These are phyloP conservation scores for Meganola albula DNA, from an alignment of 2,888 invertebrate genomes.

Conservation along the genomic window DNA sequence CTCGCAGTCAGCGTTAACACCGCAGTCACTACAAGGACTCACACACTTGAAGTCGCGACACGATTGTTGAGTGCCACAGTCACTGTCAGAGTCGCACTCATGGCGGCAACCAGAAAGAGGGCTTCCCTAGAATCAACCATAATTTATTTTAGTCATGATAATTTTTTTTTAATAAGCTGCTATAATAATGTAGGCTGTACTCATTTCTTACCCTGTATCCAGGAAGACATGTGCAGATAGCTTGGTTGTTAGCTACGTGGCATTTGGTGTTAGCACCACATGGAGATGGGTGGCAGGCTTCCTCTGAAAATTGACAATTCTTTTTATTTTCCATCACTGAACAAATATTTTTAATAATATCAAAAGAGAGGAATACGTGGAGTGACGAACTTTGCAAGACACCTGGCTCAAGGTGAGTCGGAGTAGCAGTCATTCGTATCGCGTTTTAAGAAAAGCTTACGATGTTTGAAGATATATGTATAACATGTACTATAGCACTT, in stretches of 20 bases:
- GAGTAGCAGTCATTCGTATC: too few species aligned
- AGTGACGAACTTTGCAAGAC: too few species aligned
- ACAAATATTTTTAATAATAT: too few species aligned
- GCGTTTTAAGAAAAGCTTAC: neutral
- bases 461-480: neutral
- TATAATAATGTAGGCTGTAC: neutral
- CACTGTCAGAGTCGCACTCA: conserved; percentile 87
- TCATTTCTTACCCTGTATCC: conserved; percentile 76
- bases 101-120: conserved; percentile 87
- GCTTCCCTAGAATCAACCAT: conserved; percentile 74
- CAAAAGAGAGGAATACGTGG: too few species aligned
- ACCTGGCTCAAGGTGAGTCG: too few species aligned
- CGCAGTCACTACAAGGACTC: conserved; percentile 87
- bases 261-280: conserved; percentile 90
- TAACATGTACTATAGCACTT: neutral
- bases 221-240: conserved; percentile 87
- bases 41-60: conserved; percentile 87
- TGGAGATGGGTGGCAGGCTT: conserved; percentile 88
- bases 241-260: conserved; percentile 85
- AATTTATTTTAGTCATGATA: too few species aligned
- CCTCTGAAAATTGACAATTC: conserved; percentile 79
- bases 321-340: too few species aligned
- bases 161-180: neutral
- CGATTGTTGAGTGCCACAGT: conserved; percentile 83
- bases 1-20: conserved; percentile 86